These are phyloP conservation scores for Xenops minutus DNA, from an alignment of 2,797 vertebrate genomes.

Conservation along the genomic window DNA sequence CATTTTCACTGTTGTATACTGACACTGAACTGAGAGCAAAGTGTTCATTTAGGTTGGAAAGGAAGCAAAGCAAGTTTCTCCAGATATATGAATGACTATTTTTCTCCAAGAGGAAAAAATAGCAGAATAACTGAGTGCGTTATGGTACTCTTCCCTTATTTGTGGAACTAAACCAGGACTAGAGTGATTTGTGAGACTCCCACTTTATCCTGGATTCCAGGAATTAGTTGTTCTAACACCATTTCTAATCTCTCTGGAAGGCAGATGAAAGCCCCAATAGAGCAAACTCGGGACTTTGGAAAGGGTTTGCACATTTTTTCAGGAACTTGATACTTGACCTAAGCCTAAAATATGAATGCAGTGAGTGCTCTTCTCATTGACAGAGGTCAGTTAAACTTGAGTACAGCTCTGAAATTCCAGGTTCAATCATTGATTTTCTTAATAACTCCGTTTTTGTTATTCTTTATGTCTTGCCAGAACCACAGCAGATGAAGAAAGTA, in stretches of 20 bases:
- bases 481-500: conserved; percentile 34
- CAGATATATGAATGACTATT: not conserved
- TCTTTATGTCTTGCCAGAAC: conserved; percentile 34
- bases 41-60: conserved; percentile 25
- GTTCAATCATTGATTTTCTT: not conserved
- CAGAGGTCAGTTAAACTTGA: not conserved
- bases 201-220: not conserved
- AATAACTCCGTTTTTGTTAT: not conserved
- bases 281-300: not conserved
- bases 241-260: not conserved
- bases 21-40: not conserved
- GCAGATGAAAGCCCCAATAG: not conserved
- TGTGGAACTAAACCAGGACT: not conserved
- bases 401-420: not conserved
- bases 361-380: not conserved
- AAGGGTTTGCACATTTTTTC: not conserved
- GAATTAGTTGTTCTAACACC: not conserved
- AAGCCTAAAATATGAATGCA: not conserved
- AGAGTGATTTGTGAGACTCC: not conserved
- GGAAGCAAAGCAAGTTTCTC: not conserved
- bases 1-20: not conserved
- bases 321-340: not conserved
- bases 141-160: not conserved
- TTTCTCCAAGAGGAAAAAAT: not conserved
- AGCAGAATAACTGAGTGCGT: not conserved